phyloP scores from a whole-genome alignment of 2,888 invertebrate species.

The Drosophila emarginata region DNA sequence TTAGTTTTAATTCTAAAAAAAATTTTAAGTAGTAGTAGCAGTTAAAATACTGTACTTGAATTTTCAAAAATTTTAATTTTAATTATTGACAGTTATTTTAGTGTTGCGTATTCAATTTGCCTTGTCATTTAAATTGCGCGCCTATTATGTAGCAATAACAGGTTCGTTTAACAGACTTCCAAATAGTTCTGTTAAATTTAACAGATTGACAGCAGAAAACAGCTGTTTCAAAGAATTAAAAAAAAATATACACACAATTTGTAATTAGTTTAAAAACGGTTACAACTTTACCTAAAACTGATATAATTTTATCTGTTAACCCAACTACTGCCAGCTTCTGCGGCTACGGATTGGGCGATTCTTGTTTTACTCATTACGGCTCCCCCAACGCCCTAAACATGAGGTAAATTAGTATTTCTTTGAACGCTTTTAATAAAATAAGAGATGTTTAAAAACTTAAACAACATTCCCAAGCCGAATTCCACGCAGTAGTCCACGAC shows the following conservation, averaged over 20 bases:
- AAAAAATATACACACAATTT: background rate
- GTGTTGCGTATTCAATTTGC: background rate
- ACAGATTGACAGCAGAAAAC: background rate
- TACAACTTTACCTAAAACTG: background rate
- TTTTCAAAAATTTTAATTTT: too few relatives aligned
- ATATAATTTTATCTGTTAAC: background rate
- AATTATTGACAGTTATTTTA: background rate
- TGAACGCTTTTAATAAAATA: too few relatives aligned
- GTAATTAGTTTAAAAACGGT: too few relatives aligned
- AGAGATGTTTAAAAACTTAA: too few relatives aligned
- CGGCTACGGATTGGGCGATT: constrained; percentile 7
- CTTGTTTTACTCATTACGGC: constrained; percentile 40
- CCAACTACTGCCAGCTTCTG: constrained; percentile 5
- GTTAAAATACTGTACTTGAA: too few relatives aligned
- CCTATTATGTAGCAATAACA: background rate
- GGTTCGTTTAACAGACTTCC: background rate
- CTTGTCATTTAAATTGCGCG: background rate
- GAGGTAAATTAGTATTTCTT: too few relatives aligned
- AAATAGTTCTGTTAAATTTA: background rate
- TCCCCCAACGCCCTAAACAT: constrained; percentile 39
- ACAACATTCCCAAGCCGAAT: constrained; percentile 58
- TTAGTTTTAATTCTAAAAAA: too few relatives aligned
- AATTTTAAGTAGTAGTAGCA: too few relatives aligned
- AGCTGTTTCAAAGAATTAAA: background rate
- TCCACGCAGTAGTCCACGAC: constrained; percentile 43